Evolutionary conservation across 2,113 vertebrate species (phyloP).

Genomic region (Bolborhynchus lineola): DNA sequence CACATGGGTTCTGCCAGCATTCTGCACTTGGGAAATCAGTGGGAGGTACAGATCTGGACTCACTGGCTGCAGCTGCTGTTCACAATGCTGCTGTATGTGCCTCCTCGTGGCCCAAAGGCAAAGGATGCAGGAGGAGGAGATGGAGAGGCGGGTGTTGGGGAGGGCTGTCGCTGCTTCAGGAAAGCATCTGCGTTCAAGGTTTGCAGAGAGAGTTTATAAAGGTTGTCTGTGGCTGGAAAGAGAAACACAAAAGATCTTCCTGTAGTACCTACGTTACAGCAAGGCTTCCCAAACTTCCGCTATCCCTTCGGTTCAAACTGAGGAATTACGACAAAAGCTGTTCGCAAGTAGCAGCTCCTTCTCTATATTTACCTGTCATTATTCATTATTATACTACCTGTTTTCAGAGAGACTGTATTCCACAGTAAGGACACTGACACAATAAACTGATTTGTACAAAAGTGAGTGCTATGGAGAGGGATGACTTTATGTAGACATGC

Average conservation of each 20-base stretch:
- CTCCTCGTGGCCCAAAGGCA: constrained; percentile 73
- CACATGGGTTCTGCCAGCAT: neutral
- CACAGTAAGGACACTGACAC: neutral
- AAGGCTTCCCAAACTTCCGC: neutral
- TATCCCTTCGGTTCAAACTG: neutral
- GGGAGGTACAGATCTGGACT: constrained; percentile 3
- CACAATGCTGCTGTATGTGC: constrained; percentile 91
- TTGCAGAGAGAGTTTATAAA: constrained; percentile 95
- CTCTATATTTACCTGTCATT: neutral
- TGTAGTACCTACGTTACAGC: neutral
- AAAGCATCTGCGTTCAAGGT: constrained; percentile 94
- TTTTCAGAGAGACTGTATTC: neutral
- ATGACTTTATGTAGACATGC: neutral
- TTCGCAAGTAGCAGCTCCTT: neutral
- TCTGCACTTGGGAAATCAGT: neutral
- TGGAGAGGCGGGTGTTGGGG: constrained; percentile 78
- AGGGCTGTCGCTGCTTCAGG: constrained; percentile 88
- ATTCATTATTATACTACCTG: neutral
- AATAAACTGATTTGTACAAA: neutral
- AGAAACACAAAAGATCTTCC: constrained; percentile 26
- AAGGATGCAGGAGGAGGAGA: constrained; percentile 84
- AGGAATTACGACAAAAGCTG: neutral
- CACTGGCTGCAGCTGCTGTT: constrained; percentile 78
- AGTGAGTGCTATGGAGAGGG: neutral
- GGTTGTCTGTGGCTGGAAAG: constrained; percentile 86